Base-by-base conservation (phyloP, 2,888 invertebrate genomes). In the Cremastinae sp. region DNA sequence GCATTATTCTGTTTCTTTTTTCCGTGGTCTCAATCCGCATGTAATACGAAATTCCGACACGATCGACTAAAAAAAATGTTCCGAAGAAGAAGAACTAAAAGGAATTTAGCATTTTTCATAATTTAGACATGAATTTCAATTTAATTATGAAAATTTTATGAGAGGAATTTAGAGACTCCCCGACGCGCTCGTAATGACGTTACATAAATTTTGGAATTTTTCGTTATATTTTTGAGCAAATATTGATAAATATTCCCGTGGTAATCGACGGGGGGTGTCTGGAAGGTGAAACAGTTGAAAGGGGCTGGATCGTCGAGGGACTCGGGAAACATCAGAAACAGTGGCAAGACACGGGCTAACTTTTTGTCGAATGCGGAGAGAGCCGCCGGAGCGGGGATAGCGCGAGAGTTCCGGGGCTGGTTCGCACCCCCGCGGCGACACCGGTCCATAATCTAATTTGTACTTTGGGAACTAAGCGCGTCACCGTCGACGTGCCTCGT, bases 371-470 rank as follows among this genome's bases (percentile, higher is more conserved):
- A 79, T 81, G 83, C 82, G 80, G 82, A 47, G 56, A 61, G 61
- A n/a, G n/a, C n/a, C n/a, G 49, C 45, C 39, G 35, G 45, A 43
- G 59, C 9, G 1, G 18, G 61, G 39, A 56, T 16, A 22, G 59
- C 1, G 75, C 79, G 74, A 74, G 75, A 73, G 41, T 20, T 14
- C 10, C n/a, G 66, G 39, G 70, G 76, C 79, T 77, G 80, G 79
- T 74, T 81, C 69, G 81, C 80, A 81, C 83, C 86, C 87, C 87
- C 84, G 84, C 82, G 82, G 88, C 84, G 86, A 84, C 85, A 84
- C 78, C 69, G 70, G 74, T 80, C 84, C 83, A 83, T 87, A 84
- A 87, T 87, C 87, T 87, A 87, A 87, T 87, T 87, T 87, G 87
- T 86, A 87, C 83, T 86, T 86, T 74, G 84, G 80, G 82, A 82